phyloP scores from a whole-genome alignment of 2,797 vertebrate genomes.

The Darevskia mixta region DNA sequence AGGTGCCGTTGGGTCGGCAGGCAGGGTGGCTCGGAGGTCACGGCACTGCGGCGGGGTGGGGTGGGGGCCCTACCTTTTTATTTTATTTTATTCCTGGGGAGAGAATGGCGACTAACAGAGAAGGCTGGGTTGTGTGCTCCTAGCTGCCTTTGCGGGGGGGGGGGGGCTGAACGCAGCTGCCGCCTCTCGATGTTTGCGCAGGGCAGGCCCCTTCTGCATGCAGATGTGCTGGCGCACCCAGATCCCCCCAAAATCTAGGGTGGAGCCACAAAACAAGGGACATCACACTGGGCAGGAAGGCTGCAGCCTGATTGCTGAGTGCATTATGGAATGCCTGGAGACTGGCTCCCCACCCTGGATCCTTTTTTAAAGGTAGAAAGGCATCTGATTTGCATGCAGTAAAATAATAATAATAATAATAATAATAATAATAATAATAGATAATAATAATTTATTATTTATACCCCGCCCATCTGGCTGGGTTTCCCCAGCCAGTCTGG shows the following conservation, averaged over 20 bases:
- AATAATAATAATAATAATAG: too few relatives aligned
- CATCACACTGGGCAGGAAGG: neutral
- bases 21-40: neutral
- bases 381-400: too few relatives aligned
- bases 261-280: neutral
- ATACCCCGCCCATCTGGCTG: too few relatives aligned
- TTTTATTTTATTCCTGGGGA: too few relatives aligned
- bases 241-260: neutral
- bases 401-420: too few relatives aligned
- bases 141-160: neutral
- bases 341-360: accelerated
- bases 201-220: neutral
- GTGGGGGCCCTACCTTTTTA: neutral
- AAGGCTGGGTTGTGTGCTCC: neutral
- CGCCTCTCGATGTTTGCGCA: neutral
- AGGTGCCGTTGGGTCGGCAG: neutral
- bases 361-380: too few relatives aligned
- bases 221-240: too few relatives aligned
- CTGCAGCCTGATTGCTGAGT: neutral
- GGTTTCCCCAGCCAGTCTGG: too few relatives aligned
- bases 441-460: too few relatives aligned
- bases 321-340: neutral
- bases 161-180: neutral
- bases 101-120: accelerated
- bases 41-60: accelerated